A percentile compares a stretch with the other conserved stretches of the same genome.
These are phyloP conservation scores for Tautogolabrus adspersus DNA, from an alignment of 2,113 vertebrate genomes.

Conservation along the genomic window DNA sequence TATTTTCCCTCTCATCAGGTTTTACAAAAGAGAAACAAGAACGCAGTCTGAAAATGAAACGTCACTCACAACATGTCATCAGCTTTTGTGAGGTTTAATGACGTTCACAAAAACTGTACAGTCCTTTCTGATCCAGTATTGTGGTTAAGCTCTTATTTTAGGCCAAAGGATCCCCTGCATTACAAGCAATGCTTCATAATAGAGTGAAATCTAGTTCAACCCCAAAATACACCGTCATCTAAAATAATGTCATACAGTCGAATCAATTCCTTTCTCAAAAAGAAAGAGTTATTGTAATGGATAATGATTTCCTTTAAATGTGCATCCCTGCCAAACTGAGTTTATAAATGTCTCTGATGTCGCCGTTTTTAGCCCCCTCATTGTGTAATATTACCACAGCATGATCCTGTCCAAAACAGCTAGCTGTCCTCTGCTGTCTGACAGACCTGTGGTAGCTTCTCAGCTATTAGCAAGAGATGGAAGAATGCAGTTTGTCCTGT, in stretches of 20 bases:
- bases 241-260: neutral
- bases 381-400: neutral
- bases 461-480: neutral
- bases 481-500: no score
- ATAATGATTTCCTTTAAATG: neutral
- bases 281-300: neutral
- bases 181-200: neutral
- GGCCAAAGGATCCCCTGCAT: neutral
- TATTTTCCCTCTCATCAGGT: neutral
- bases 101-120: neutral
- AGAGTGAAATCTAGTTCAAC: neutral
- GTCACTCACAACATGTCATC: neutral
- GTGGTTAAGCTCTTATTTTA: neutral
- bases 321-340: neutral
- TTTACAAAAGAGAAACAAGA: neutral
- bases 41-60: neutral
- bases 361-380: neutral
- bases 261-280: neutral
- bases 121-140: neutral
- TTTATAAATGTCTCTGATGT: slow-evolving; percentile 2
- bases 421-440: neutral
- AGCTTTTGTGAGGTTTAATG: neutral
- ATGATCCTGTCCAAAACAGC: neutral
- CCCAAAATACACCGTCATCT: neutral
- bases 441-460: no score